Conservation (phyloP, 23 tunicate genomes). For the Ciona savignyi region DNA sequence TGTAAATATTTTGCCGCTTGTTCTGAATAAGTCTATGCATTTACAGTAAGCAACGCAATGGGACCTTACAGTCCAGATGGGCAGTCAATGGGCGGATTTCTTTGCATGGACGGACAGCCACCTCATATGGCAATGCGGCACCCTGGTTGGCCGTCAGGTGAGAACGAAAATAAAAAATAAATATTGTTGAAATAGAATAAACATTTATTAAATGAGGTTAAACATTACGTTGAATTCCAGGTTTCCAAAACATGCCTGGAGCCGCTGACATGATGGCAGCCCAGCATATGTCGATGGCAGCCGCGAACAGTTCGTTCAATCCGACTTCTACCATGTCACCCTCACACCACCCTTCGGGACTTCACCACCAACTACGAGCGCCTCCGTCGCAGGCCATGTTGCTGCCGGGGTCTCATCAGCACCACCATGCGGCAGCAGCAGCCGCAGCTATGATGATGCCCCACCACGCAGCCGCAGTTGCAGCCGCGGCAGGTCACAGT, state of each 20-base stretch:
- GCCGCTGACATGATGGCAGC: slow-evolving; percentile 78
- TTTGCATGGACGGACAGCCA: slow-evolving; percentile 62
- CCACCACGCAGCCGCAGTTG: slow-evolving; percentile 76
- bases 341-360: slow-evolving; percentile 41
- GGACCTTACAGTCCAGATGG: slow-evolving; percentile 92
- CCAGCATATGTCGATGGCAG: slow-evolving; percentile 53
- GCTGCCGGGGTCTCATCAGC: slow-evolving; percentile 42
- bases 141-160: slow-evolving; percentile 84
- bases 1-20: too few relatives aligned
- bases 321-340: slow-evolving; percentile 59
- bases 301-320: slow-evolving; percentile 46
- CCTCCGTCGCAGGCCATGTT: slow-evolving; percentile 82
- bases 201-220: too few relatives aligned
- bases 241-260: slow-evolving; percentile 67
- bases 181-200: too few relatives aligned
- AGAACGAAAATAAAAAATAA: too few relatives aligned
- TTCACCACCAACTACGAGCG: slow-evolving; percentile 73
- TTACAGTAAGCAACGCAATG: slow-evolving; percentile 71
- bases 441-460: slow-evolving; percentile 96
- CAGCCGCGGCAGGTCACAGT: slow-evolving; percentile 69
- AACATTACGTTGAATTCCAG: too few relatives aligned
- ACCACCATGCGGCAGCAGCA: slow-evolving; percentile 77
- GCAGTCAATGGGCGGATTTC: slow-evolving; percentile 78
- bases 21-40: too few relatives aligned
- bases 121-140: slow-evolving; percentile 76